Percentiles rank a stretch among this genome's conserved stretches.
These are phyloP conservation scores for Chelmon rostratus DNA, from an alignment of 2,797 vertebrate genomes.

Conservation along the genomic window DNA sequence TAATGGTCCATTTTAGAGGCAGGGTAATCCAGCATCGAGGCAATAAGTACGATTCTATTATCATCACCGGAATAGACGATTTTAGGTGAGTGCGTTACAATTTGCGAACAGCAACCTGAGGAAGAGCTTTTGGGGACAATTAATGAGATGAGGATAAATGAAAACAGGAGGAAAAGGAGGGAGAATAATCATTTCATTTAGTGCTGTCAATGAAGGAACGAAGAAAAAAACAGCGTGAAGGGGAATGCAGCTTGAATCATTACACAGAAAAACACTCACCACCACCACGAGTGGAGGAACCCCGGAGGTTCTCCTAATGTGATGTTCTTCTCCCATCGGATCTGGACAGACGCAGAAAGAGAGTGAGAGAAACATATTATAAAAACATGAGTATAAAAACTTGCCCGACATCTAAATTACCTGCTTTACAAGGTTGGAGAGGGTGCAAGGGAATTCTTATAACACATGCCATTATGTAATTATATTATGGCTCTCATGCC, in stretches of 20 bases:
- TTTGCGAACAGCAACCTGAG: conserved; percentile 27
- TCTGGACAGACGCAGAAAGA: conserved; percentile 81
- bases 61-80: conserved; percentile 23
- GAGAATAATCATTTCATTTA: conserved; percentile 32
- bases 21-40: conserved; percentile 25
- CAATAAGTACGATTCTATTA: conserved; percentile 34
- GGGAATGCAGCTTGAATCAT: conserved; percentile 28
- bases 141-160: conserved; percentile 42
- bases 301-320: conserved; percentile 98
- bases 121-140: conserved; percentile 35
- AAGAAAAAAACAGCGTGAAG: conserved; percentile 32
- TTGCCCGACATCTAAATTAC: conserved; percentile 63
- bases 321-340: conserved; percentile 99
- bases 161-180: conserved; percentile 21
- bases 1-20: conserved; percentile 14
- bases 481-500: conserved; percentile 59
- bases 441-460: conserved; percentile 62
- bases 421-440: conserved; percentile 59
- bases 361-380: conserved; percentile 31
- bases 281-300: conserved; percentile 99
- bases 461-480: conserved; percentile 68
- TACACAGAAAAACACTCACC: conserved; percentile 88
- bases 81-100: conserved; percentile 2
- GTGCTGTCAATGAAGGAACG: conserved; percentile 35
- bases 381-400: conserved; percentile 46